Evolutionary conservation across 2,888 invertebrate genomes (phyloP).

Genomic region (Syrista parreyssii): DNA sequence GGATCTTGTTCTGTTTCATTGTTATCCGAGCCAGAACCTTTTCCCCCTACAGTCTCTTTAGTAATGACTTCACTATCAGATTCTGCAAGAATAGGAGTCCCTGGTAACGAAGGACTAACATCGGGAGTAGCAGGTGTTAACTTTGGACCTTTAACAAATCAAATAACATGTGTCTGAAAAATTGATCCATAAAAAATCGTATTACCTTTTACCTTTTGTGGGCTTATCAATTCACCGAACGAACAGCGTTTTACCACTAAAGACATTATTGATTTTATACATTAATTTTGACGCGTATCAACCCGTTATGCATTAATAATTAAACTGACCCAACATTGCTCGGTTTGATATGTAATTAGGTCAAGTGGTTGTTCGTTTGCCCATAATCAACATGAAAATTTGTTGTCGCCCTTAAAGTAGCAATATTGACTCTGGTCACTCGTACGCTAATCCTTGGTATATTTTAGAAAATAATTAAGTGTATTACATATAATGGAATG

Average conservation of each 20-base stretch:
- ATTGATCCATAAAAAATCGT: background rate
- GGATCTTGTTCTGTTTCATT: constrained; percentile 49
- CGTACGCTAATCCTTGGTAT: background rate
- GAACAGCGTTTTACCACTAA: background rate
- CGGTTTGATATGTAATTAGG: background rate
- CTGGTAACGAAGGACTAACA: constrained; percentile 43
- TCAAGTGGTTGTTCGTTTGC: background rate
- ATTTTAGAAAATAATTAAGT: background rate
- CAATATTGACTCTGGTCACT: background rate
- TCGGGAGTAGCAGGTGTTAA: constrained; percentile 49
- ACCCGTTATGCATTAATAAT: background rate
- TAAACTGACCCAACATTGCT: background rate
- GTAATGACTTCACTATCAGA: constrained; percentile 35
- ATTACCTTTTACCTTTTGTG: background rate
- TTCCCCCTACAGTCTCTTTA: constrained; percentile 34
- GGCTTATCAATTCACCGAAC: background rate
- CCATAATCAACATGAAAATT: background rate
- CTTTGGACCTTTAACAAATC: constrained; percentile 49
- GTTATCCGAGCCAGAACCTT: constrained; percentile 27
- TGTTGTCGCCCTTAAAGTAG: background rate
- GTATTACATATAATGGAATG: background rate
- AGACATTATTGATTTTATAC: background rate
- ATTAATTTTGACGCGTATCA: background rate
- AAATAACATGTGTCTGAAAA: background rate
- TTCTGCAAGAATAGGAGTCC: constrained; percentile 50